Evolutionary conservation across 2,797 vertebrate species (phyloP), one percentile per base, ranked within the genome.

Genomic region (Macropus fuliginosus): DNA sequence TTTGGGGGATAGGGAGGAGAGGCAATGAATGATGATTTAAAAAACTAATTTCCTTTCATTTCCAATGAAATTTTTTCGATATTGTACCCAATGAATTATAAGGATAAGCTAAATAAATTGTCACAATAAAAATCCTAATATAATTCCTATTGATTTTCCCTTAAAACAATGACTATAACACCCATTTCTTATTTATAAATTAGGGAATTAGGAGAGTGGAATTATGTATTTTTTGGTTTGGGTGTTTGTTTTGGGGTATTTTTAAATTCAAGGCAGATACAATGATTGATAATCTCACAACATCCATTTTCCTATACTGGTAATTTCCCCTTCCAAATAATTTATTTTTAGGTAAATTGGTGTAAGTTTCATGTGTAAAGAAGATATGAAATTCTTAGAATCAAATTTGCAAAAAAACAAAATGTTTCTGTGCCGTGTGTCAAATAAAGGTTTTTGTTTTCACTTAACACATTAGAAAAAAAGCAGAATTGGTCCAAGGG

Each of bases 271-370:
- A 96, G 52, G 54, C 18, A 96, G 52, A 46, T 31, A 55, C 57
- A 93, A 74, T 0, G 81, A 55, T 46, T 46, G 95, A 93, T 93
- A 92, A 93, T 91, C 93, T 93, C 56, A 91, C 34, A 91, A 90
- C 90, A 93, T 95, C 57, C 54, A 93, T 94, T 96, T 95, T 90
- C 59, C 54, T 95, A 55, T 74, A 96, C 54, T 92, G 52, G 24
- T 95, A 10, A 92, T 54, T 95, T 95, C 81, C 10, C 59, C 46
- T 54, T 28, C 40, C 3, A 46, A 92, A 55, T 95, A 94, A 96
- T 92, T 96, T 95, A 46, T 91, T 95, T 56, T 94, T 94, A 89
- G 34, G 93, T 55, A 94, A 96, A 96, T 54, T 27, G 16, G 46
- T 11, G 92, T 95, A 94, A 90, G 50, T 52, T 52, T 4, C 50